Conservation (phyloP, 2,797 vertebrate species). For the Sebastes oblongus region DNA sequence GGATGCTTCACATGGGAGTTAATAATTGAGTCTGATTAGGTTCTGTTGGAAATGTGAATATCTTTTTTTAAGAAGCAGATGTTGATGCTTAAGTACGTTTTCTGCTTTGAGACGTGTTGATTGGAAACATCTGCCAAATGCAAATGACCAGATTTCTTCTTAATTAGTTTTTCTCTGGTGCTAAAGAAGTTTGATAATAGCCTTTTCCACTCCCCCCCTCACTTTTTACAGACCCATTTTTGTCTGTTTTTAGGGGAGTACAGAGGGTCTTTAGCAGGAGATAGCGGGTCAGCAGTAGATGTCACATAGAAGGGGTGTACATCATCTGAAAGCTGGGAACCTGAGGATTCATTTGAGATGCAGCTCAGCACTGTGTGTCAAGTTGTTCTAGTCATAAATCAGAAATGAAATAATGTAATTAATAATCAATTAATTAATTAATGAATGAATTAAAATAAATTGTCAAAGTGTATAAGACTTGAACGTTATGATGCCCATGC, state of each 20-base stretch:
- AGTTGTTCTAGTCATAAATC: no score
- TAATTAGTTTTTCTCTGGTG: not conserved
- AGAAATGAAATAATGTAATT: no score
- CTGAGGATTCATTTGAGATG: no score
- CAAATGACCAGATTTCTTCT: not conserved
- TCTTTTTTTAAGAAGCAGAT: slow-evolving; percentile 20
- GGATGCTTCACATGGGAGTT: not conserved
- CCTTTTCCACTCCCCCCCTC: no score
- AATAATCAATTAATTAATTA: no score
- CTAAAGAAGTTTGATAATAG: not conserved
- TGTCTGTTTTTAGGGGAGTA: rapidly evolving
- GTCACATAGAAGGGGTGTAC: rapidly evolving
- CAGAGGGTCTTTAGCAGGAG: rapidly evolving
- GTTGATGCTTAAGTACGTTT: not conserved
- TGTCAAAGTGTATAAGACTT: rapidly evolving
- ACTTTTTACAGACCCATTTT: not conserved
- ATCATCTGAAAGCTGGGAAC: no score
- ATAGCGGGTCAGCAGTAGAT: no score
- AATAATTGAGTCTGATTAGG: not conserved
- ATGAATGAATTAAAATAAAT: no score
- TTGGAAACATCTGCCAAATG: slow-evolving; percentile 9
- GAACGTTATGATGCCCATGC: rapidly evolving
- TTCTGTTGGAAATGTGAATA: slow-evolving; percentile 4
- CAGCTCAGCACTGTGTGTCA: no score
- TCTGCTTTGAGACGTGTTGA: not conserved